phyloP scores from a whole-genome alignment of 1,140 invertebrate genomes.

The Drosophila nasuta region DNA sequence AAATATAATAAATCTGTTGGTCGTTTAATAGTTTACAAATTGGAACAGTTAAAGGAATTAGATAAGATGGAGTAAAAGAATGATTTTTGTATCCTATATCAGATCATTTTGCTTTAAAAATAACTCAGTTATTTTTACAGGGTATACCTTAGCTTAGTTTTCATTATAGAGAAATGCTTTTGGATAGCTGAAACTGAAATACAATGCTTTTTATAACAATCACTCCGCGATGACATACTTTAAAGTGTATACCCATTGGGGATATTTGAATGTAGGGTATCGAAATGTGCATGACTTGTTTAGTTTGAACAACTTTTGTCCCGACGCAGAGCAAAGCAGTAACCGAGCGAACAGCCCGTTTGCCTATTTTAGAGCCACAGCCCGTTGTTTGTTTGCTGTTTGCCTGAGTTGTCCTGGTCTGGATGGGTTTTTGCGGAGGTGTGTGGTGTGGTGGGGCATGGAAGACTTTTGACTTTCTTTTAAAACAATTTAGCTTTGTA shows the following conservation, averaged over 20 bases:
- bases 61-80: too few species aligned
- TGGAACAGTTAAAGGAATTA: too few species aligned
- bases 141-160: too few species aligned
- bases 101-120: too few species aligned
- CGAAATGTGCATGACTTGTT: conserved; percentile 75
- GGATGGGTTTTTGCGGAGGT: too few species aligned
- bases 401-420: conserved; percentile 5
- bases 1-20: too few species aligned
- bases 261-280: conserved; percentile 24
- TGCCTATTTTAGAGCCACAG: conserved; percentile 36
- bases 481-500: conserved; percentile 80
- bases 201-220: neutral
- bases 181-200: neutral
- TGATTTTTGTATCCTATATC: too few species aligned
- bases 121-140: too few species aligned
- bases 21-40: too few species aligned
- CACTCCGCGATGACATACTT: neutral
- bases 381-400: conserved; percentile 57
- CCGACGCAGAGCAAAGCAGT: conserved; percentile 21
- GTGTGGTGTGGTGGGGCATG: conserved; percentile 11
- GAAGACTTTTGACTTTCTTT: conserved; percentile 81
- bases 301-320: conserved; percentile 77
- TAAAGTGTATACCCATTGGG: conserved; percentile 4
- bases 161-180: too few species aligned
- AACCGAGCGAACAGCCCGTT: conserved; percentile 46